These are phyloP conservation scores for Calliopsis andreniformis DNA, from an alignment of 1,140 invertebrate genomes.

Conservation along the genomic window DNA sequence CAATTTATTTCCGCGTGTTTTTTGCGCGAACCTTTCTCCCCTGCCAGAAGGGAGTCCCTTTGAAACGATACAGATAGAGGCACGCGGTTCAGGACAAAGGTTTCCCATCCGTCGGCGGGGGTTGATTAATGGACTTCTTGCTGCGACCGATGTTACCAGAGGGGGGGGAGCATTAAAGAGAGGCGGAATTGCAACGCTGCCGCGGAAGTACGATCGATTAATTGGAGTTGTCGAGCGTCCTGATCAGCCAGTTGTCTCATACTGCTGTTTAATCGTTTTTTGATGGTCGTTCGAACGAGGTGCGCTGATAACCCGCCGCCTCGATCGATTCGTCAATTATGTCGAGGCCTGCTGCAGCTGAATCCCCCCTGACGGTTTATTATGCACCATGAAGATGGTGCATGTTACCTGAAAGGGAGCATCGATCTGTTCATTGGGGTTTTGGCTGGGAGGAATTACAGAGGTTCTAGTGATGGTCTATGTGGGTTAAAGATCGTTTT, in stretches of 20 bases:
- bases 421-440: too few species aligned
- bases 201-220: constrained; percentile 53
- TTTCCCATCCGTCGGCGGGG: constrained; percentile 16
- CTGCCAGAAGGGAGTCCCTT: background rate
- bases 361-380: background rate
- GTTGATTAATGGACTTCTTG: constrained; percentile 63
- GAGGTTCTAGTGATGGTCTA: too few species aligned
- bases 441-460: too few species aligned
- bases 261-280: constrained; percentile 58
- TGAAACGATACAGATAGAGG: constrained; percentile 41
- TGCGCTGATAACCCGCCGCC: too few species aligned
- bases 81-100: constrained; percentile 31
- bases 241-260: constrained; percentile 42
- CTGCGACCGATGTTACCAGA: constrained; percentile 39
- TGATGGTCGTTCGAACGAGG: constrained; percentile 9
- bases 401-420: too few species aligned
- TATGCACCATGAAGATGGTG: background rate
- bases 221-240: constrained; percentile 55
- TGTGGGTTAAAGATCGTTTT: too few species aligned
- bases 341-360: constrained; percentile 1
- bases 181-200: constrained; percentile 33
- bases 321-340: constrained; percentile 9
- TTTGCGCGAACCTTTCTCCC: constrained; percentile 11
- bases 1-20: constrained; percentile 56
- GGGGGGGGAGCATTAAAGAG: background rate